A percentile compares a stretch with the other conserved stretches of the same genome.
phyloP scores from a whole-genome alignment of 2,113 vertebrate species.

The Urocolius indicus region DNA sequence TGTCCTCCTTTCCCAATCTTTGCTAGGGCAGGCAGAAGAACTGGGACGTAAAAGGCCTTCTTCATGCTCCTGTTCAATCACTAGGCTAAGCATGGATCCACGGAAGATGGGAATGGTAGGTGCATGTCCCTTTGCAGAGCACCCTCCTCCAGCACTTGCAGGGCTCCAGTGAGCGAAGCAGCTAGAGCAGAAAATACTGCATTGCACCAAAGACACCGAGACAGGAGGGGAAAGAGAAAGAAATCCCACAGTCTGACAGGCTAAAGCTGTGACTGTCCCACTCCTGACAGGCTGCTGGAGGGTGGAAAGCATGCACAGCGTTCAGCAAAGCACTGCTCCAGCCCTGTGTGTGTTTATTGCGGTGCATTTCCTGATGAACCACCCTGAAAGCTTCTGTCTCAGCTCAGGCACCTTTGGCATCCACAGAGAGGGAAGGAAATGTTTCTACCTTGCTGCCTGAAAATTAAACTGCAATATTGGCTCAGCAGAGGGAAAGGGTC shows the following conservation, averaged over 20 bases:
- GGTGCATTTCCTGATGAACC: background rate
- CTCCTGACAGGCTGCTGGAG: background rate
- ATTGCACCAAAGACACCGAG: conserved; percentile 70
- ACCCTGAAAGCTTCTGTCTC: background rate
- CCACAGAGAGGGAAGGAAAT: background rate
- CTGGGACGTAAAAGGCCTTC: background rate
- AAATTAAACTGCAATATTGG: background rate
- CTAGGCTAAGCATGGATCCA: background rate
- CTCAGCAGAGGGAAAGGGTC: background rate
- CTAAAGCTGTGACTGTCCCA: background rate
- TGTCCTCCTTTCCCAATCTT: background rate
- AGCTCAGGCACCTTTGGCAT: background rate
- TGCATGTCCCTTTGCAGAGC: background rate
- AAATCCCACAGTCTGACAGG: conserved; percentile 26
- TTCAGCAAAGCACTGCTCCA: background rate
- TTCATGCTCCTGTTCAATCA: accelerated
- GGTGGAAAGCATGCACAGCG: background rate
- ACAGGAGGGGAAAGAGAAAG: background rate
- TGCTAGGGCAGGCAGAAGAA: background rate
- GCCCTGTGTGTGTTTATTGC: background rate
- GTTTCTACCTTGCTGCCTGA: conserved; percentile 22
- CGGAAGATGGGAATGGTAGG: background rate
- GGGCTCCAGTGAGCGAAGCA: conserved; percentile 37
- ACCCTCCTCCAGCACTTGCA: conserved; percentile 4
- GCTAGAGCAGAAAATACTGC: conserved; percentile 65